Evolutionary conservation across 2,797 vertebrate genomes (phyloP), one percentile per base, ranked within the genome.

Genomic region (Sebastes iracundus): DNA sequence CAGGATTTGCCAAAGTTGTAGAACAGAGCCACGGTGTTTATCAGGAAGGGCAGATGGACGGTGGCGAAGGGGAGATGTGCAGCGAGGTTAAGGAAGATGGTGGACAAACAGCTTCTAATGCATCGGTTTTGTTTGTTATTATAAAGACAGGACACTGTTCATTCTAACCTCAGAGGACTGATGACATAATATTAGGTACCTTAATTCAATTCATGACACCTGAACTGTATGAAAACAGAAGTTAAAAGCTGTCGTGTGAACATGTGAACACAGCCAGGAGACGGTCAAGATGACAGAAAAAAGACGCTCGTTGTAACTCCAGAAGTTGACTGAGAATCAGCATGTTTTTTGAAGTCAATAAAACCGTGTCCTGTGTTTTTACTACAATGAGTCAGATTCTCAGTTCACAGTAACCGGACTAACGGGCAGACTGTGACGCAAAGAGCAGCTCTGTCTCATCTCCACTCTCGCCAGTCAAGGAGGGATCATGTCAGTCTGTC

Each of bases 1-100:
- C 99, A 99, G 80, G 99, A 99, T 86, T 99, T 99, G 59, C 98
- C 98, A 81, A 99, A 99, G 95, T 99, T 99, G 96, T 99, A 99
- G 94, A 99, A 99, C 90, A 99, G 96, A 87, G 96, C 97, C 90
- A 98, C 46, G 30, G 97, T 99, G 96, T 98, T 99, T 33, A 97
- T 94, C 42, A 99, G 97, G 95, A 99, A 99, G 61, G 98, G 98
- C 84, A 99, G 90, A 60, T 99, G 99, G 91, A 99, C 96, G 30
- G 97, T 98, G 92, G 97, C 93, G 80, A 99, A 98, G 61, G 95
- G 97, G 67, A 99, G 97, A 97, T 98, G 99, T 99, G 85, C 82
- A 87, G 75, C 1, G 70, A 75, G 66, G 96, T 98, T 95, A 98
- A 98, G 97, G 97, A 96, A 95, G 75, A 52, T 32, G 9, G 32